Base-by-base conservation (phyloP, 2,113 vertebrate genomes). In the Lepidothrix coronata region DNA sequence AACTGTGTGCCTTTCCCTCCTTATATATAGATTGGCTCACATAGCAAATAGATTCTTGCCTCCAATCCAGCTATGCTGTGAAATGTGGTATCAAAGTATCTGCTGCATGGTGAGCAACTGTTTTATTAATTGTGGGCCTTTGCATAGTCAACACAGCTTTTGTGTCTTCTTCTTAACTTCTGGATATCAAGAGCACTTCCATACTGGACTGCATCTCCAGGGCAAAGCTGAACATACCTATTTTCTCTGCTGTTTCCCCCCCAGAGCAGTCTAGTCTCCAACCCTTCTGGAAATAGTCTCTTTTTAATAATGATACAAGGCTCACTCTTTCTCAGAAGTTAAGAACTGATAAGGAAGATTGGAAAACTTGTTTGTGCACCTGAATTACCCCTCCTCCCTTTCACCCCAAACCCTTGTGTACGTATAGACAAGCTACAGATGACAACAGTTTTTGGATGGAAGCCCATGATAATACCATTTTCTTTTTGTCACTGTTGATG, bases 391-490 rank as follows among this genome's bases (percentile, higher is more conserved):
- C 58, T 80, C 63, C 35, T 65, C 10, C 21, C 11, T 88, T 75
- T 43, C 37, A 15, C 19, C 14, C 46, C 41, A 31, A 79, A 46
- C 37, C 6, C 9, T 65, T 0, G 0, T 43, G 9, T 84, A 11
- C 13, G 6, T 73, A 44, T 19, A 85, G 71, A 46, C 37, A 70
- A 52, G 51, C 59, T 90, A 46, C 30, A 85, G 49, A 58, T 88
- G 27, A 61, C n/a, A 78, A 11, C n/a, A 7, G 28, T 67, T 63
- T 85, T 85, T 81, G 9, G 19, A 46, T 86, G 30, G 35, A 88
- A 72, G 78, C 82, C 57, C 6, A 59, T 55, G 77, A 5, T 63
- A 82, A 41, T 35, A 78, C 2, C 44, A 23, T 57, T 70, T 85
- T 82, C 12, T 66, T 71, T 78, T 41, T 67, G 54, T 73, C 58